Base-by-base conservation (phyloP, 2,797 vertebrate species). In the Liparis tanakae region DNA sequence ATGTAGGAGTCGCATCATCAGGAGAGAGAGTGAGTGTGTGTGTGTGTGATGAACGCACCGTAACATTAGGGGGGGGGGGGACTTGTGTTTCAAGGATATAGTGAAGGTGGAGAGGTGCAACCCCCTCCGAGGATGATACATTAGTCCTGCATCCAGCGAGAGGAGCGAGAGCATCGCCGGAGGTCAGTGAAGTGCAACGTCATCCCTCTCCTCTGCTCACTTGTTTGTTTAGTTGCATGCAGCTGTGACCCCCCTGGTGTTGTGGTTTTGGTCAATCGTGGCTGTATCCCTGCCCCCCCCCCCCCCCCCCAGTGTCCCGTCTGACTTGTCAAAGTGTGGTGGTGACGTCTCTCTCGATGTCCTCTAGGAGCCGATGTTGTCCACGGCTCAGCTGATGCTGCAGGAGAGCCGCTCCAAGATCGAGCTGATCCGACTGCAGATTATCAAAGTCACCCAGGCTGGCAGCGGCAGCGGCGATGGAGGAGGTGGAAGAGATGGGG, bases 341-440 rank as follows among this genome's bases (percentile, higher is more conserved):
- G 69, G 68, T 76, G 58, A 79, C 73, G 57, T 74, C 56, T 85
- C 61, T 85, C 59, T 70, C 71, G 53, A 87, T 85, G 78, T 84
- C 89, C 83, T 90, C 18, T 57, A 96, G 97, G 96, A 97, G 88
- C 91, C 94, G 91, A 95, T 98, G 81, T 85, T 98, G 91, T 95
- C 94, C 30, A 95, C 95, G 1, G 96, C 96, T 80, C 96, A 97
- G 91, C 96, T 97, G 94, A 97, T 97, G 95, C 95, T 98, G 60
- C 96, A 95, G 85, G 97, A 97, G 81, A 97, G 96, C 90, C 96
- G 96, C 89, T 95, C 95, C 75, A 98, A 96, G 93, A 96, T 97
- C 25, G 96, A 97, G 90, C 89, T 97, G 85, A 95, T 98, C 76
- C 95, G 96, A 14, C 96, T 98, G 96, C 96, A 97, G 90, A 96